phyloP scores from a whole-genome alignment of 1,140 invertebrate genomes.

The Stratiolaelaps scimitus region DNA sequence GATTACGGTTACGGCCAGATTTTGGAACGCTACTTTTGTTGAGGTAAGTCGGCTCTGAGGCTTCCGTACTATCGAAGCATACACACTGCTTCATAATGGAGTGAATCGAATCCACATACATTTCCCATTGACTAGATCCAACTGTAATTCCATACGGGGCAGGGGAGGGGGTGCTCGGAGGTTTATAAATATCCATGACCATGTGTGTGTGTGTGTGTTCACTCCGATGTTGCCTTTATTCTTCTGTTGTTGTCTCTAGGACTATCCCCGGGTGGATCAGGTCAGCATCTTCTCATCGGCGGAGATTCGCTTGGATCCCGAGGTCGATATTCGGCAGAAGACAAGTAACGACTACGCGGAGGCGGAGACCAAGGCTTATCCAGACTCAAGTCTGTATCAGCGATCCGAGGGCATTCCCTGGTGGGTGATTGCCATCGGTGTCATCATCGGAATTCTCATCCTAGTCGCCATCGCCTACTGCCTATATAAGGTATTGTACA shows the following conservation, averaged over 20 bases:
- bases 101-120: no score
- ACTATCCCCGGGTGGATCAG: constrained; percentile 67
- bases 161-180: no score
- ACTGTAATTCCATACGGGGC: no score
- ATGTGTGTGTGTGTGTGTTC: no score
- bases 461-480: constrained; percentile 60
- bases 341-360: constrained; percentile 52
- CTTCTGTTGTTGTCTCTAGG: constrained; percentile 38
- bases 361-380: constrained; percentile 66
- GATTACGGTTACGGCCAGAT: constrained; percentile 60
- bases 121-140: no score
- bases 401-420: constrained; percentile 55
- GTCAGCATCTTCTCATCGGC: constrained; percentile 67
- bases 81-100: no score
- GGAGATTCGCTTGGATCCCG: constrained; percentile 53
- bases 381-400: constrained; percentile 55
- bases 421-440: constrained; percentile 68
- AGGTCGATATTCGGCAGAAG: constrained; percentile 58
- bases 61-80: no score
- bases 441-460: constrained; percentile 61
- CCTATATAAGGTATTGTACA: constrained; percentile 55
- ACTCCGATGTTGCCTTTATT: no score
- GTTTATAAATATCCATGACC: no score
- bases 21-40: constrained; percentile 75
- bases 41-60: no score